Base-by-base conservation (phyloP, 2,113 vertebrate species). In the Syrrhaptes paradoxus region DNA sequence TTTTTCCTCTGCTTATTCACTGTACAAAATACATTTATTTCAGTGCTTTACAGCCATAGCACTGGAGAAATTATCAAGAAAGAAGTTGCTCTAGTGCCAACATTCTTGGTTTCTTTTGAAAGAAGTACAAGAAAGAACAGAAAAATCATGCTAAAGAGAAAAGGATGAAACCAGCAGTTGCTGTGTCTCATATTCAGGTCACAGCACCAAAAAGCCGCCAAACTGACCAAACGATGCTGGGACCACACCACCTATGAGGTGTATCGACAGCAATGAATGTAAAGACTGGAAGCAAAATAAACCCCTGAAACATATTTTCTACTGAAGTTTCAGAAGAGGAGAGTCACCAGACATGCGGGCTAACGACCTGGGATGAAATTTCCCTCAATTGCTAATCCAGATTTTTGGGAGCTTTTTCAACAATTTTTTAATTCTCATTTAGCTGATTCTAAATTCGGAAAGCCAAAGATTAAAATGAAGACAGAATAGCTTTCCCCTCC, bases 271-370 rank as follows among this genome's bases (percentile, higher is more conserved):
- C 11, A 41, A 31, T 3, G 14, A 41, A 48, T 24, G 51, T 13
- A 25, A 45, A 66, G 36, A 41, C 6, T 48, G 21, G 21, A 66
- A 76, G n/a, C 3, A 66, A 75, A 38, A 38, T 80, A 26, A 28
- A 28, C 28, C 26, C 25, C 25, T 3, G 48, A 72, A 9, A n/a
- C 1, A 0, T 7, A 9, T n/a, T 72, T 87, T 41, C 36, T 10
- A 41, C 14, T 17, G 4, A 58, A 52, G 19, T 46, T 75, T 41
- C 29, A 52, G 46, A 82, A 46, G 13, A 73, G 3, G 2, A 1
- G 15, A 77, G 26, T 51, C 14, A 46, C 17, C 34, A 67, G 49
- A 19, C 4, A 22, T 0, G 0, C 2, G 20, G 38, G 41, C 13
- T 63, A 32, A 48, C 20, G 38, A 86, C 7, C 10, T 13, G 45